Conservation (phyloP, 2,113 vertebrate species). For the Pachyramphus minor region DNA sequence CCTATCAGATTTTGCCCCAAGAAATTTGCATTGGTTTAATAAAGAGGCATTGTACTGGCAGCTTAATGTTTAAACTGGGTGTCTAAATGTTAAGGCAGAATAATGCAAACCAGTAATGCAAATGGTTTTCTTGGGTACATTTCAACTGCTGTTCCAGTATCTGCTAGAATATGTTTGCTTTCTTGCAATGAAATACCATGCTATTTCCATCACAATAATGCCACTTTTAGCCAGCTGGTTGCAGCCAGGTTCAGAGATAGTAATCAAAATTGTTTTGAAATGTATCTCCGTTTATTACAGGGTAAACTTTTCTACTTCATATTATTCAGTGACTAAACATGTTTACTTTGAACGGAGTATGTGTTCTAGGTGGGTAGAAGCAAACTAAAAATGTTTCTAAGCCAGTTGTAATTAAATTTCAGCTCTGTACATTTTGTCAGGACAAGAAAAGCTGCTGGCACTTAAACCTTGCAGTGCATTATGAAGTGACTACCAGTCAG, state of each 20-base stretch:
- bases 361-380: background rate
- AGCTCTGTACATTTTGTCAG: background rate
- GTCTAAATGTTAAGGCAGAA: background rate
- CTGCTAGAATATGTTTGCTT: background rate
- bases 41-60: slow-evolving; percentile 2
- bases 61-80: slow-evolving; percentile 20
- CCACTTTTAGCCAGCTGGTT: background rate
- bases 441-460: slow-evolving; percentile 1
- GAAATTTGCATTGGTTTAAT: background rate
- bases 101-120: slow-evolving; percentile 3
- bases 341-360: background rate
- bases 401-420: slow-evolving; percentile 16
- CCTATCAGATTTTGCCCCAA: background rate
- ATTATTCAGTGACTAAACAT: slow-evolving; percentile 1
- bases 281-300: background rate
- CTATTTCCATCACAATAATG: background rate
- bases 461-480: background rate
- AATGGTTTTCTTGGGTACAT: slow-evolving; percentile 27
- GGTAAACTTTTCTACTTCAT: background rate
- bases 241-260: background rate
- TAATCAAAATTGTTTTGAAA: slow-evolving; percentile 9
- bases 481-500: background rate
- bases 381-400: background rate
- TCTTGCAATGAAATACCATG: background rate
- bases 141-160: slow-evolving; percentile 5